Evolutionary conservation across 2,797 vertebrate genomes (phyloP).

Genomic region (Anguilla pacifica): DNA sequence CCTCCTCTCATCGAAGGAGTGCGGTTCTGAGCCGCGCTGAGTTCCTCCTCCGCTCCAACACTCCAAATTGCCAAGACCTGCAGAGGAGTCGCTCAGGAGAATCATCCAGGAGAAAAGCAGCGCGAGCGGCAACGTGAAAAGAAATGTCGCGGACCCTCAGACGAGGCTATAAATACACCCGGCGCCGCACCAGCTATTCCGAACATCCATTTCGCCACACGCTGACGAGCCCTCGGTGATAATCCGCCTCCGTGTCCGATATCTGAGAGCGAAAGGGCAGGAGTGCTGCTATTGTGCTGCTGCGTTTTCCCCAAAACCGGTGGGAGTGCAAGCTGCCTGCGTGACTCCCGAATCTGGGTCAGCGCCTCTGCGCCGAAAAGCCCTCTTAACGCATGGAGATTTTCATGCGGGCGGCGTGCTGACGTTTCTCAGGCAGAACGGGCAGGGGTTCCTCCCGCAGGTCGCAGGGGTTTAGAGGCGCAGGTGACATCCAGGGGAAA

Average conservation of each 20-base stretch:
- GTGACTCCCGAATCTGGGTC: not conserved
- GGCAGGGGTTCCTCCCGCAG: not conserved
- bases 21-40: not conserved
- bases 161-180: not conserved
- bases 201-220: not conserved
- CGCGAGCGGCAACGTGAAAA: not conserved
- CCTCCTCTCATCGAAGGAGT: not conserved
- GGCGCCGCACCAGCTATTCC: not conserved
- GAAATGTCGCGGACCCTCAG: not conserved
- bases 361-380: not conserved
- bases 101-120: not conserved
- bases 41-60: too few species aligned
- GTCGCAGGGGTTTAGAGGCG: not conserved
- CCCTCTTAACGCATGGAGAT: not conserved
- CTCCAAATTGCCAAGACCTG: not conserved
- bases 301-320: not conserved
- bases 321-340: not conserved
- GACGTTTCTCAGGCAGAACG: not conserved
- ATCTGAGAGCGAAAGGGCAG: not conserved
- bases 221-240: not conserved
- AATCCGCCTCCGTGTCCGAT: not conserved
- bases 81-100: not conserved
- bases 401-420: not conserved
- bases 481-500: not conserved
- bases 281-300: not conserved